Evolutionary conservation across 1,140 invertebrate genomes (phyloP).

Genomic region (Lamellibrachia luymesi): DNA sequence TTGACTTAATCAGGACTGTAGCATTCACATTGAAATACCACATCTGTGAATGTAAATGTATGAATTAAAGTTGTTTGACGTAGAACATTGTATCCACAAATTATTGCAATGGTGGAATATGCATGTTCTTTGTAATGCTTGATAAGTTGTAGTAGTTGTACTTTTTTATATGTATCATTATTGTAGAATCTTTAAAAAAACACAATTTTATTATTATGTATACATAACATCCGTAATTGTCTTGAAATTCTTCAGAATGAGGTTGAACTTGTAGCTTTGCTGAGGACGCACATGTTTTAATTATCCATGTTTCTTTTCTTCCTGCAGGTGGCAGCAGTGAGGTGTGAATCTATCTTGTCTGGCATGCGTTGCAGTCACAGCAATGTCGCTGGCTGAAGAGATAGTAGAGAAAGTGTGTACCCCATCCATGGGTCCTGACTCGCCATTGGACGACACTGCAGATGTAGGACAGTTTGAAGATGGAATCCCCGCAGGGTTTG

Average conservation of each 20-base stretch:
- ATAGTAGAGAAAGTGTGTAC: not conserved
- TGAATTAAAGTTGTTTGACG: too few species aligned
- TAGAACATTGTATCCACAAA: too few species aligned
- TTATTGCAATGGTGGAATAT: too few species aligned
- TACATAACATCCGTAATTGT: too few species aligned
- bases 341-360: not conserved
- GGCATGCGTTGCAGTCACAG: not conserved
- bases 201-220: too few species aligned
- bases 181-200: too few species aligned
- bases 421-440: not conserved
- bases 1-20: too few species aligned
- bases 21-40: too few species aligned
- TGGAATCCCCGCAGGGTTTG: constrained; percentile 27
- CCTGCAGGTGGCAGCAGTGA: not conserved
- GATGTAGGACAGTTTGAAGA: constrained; percentile 21
- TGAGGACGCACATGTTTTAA: not conserved
- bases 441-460: not conserved
- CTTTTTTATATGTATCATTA: too few species aligned
- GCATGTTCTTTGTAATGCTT: too few species aligned
- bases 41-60: too few species aligned
- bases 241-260: not conserved
- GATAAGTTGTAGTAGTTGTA: too few species aligned
- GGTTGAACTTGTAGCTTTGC: not conserved
- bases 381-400: not conserved
- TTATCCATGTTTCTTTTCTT: not conserved